Conservation (phyloP, 2,888 invertebrate species). For the Rotaria magnacalcarata region DNA sequence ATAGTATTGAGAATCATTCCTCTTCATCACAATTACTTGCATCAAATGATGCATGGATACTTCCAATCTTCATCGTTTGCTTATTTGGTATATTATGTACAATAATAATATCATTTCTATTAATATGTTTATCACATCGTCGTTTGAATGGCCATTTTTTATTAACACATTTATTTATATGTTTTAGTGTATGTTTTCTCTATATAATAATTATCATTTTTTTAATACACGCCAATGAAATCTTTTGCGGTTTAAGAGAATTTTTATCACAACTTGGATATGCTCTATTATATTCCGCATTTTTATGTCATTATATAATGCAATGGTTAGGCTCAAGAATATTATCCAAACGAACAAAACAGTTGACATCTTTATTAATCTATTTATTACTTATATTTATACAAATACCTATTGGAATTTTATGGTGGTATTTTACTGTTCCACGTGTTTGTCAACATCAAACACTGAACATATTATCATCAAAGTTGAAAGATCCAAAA, state of each 20-base stretch:
- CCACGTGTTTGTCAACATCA: constrained; percentile 5
- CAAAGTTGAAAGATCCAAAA: neutral
- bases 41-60: neutral
- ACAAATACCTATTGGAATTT: constrained; percentile 26
- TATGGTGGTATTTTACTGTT: constrained; percentile 24
- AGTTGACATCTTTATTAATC: constrained; percentile 22
- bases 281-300: constrained; percentile 12
- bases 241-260: constrained; percentile 34
- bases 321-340: constrained; percentile 35
- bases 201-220: neutral
- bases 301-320: constrained; percentile 31
- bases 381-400: constrained; percentile 1
- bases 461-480: neutral
- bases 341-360: constrained; percentile 25
- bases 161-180: constrained; percentile 28
- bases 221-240: constrained; percentile 12
- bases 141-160: constrained; percentile 20
- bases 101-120: neutral
- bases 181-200: constrained; percentile 5
- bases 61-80: constrained; percentile 1
- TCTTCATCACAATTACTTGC: neutral
- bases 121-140: constrained; percentile 15
- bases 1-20: neutral
- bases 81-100: neutral
- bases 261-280: constrained; percentile 20